Base-by-base conservation (phyloP, 2,113 vertebrate species). In the Nycticorax nycticorax region DNA sequence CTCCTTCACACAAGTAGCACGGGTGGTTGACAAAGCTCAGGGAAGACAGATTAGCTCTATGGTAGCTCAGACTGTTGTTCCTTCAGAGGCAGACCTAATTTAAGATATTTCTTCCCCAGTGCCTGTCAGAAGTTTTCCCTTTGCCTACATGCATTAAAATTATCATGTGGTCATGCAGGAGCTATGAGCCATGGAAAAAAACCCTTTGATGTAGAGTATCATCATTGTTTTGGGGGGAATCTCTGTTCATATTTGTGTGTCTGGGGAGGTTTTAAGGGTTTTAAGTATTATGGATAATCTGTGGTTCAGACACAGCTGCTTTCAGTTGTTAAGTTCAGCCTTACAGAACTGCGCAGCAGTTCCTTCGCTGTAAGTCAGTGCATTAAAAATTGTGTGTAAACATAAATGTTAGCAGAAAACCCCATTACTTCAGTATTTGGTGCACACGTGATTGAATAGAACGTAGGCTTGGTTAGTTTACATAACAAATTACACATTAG, bases 261-360 rank as follows among this genome's bases (percentile, higher is more conserved):
- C 85, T 92, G 72, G 68, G 55, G 88, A 84, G 91, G 88, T 93
- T 96, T 86, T 93, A 91, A 89, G 32, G 80, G 48, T 57, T 92
- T 94, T 89, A 93, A 87, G 75, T 92, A 86, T 88, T 86, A 72
- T 0, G 2, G 90, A 39, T 96, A 84, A 93, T 94, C 83, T 92
- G 76, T 86, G 83, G 72, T 87, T 96, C 86, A 84, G 91, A 92
- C 79, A 77, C 15, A 19, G 19, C 82, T 96, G 75, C n/a, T 85
- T 92, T 96, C 69, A 45, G 79, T 73, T 52, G 28, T 84, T 72
- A 50, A 72, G 35, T 41, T 96, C 63, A 88, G 59, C 67, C n/a
- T 80, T 83, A 35, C 82, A 85, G 82, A 83, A 68, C 67, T 85
- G 55, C 41, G 79, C 32, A 94, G 85, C 80, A 85, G 66, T 57